These are phyloP conservation scores for Emydocephalus ijimae DNA, from an alignment of 2,113 vertebrate genomes.

Conservation along the genomic window DNA sequence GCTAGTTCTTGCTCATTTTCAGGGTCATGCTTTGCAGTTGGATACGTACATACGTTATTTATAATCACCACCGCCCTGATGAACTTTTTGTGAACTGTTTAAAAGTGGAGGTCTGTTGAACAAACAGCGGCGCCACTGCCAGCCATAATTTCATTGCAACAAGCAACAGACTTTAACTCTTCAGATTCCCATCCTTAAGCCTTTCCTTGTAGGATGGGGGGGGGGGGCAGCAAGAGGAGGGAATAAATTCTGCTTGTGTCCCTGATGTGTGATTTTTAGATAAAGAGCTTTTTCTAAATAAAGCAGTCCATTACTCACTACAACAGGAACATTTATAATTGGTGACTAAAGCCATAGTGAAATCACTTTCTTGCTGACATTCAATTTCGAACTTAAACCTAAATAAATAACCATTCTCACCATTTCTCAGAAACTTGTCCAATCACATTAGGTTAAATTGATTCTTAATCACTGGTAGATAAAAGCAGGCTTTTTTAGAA, in stretches of 20 bases:
- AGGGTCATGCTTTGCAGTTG: fast-evolving
- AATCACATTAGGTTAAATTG: background rate
- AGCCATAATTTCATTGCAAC: constrained; percentile 81
- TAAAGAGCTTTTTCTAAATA: background rate
- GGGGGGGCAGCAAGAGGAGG: background rate
- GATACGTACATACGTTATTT: background rate
- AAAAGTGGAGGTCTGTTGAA: constrained; percentile 78
- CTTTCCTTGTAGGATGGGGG: background rate
- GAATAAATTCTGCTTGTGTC: background rate
- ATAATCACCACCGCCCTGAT: constrained; percentile 69
- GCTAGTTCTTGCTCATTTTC: background rate
- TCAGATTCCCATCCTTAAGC: constrained; percentile 21
- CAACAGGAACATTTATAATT: background rate
- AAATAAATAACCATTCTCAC: background rate
- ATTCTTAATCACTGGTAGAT: no score
- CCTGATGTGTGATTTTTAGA: background rate
- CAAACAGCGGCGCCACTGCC: constrained; percentile 77
- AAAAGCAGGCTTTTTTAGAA: background rate
- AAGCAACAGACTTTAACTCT: constrained; percentile 75
- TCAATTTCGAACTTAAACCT: background rate
- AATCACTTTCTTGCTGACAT: background rate
- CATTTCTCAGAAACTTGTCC: background rate
- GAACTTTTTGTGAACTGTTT: constrained; percentile 84
- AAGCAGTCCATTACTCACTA: background rate
- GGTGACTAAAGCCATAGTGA: background rate